Conservation (phyloP, 2,888 invertebrate species). For the Lymantria dispar region DNA sequence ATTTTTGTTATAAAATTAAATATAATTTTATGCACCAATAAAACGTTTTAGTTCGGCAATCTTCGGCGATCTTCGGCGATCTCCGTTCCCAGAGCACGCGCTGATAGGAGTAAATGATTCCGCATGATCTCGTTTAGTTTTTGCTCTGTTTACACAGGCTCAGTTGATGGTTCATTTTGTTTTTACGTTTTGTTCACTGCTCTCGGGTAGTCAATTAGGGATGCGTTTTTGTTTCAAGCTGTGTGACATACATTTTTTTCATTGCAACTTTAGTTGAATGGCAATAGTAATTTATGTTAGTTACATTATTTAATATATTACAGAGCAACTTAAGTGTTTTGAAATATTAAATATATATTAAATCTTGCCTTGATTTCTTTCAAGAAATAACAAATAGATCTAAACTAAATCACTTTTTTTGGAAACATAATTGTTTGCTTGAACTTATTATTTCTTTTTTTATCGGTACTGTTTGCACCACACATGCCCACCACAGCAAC, state of each 20-base stretch:
- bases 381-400: too few species aligned
- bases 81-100: conserved; percentile 44
- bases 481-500: too few species aligned
- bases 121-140: conserved; percentile 73
- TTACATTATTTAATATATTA: neutral
- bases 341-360: too few species aligned
- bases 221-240: conserved; percentile 15
- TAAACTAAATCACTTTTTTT: too few species aligned
- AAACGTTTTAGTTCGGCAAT: conserved; percentile 6
- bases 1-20: too few species aligned
- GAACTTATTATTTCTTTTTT: too few species aligned
- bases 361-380: too few species aligned
- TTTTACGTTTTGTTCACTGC: conserved; percentile 41
- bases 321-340: neutral
- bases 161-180: conserved; percentile 54
- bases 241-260: conserved; percentile 15
- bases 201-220: conserved; percentile 64
- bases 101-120: conserved; percentile 77
- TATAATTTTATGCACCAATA: neutral
- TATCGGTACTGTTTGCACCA: too few species aligned
- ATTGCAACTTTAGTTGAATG: neutral
- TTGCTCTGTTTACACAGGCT: conserved; percentile 68
- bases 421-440: too few species aligned
- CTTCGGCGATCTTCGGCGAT: conserved; percentile 53
- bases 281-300: too few species aligned